phyloP scores from a whole-genome alignment of 2,888 invertebrate species.

The Ernsta delagoae region DNA sequence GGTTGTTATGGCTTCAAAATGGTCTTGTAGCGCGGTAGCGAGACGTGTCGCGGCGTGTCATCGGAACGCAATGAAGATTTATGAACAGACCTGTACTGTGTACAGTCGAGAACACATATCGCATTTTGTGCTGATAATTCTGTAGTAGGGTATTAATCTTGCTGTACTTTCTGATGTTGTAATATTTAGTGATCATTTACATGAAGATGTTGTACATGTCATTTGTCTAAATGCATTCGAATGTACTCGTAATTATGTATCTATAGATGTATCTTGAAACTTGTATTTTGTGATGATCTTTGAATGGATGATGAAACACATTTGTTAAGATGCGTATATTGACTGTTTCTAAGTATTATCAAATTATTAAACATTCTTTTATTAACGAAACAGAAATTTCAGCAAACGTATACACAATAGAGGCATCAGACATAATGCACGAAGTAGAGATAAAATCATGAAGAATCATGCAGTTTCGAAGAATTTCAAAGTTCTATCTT shows the following conservation, averaged over 20 bases:
- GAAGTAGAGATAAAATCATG: no score
- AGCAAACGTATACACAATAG: no score
- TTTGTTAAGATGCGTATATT: not conserved
- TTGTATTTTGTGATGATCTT: slow-evolving; percentile 1
- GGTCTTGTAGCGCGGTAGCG: slow-evolving; percentile 76
- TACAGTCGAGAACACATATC: slow-evolving; percentile 65
- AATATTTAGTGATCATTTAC: slow-evolving; percentile 35
- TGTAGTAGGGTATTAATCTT: slow-evolving; percentile 37
- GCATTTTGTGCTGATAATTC: slow-evolving; percentile 51
- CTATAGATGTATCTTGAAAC: not conserved
- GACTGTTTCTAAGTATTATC: no score
- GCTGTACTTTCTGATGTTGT: slow-evolving; percentile 33
- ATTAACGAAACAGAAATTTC: no score
- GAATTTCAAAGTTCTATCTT: no score
- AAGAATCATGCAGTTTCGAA: no score
- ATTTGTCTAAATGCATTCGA: slow-evolving; percentile 28
- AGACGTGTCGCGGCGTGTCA: slow-evolving; percentile 84
- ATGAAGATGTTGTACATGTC: slow-evolving; percentile 25
- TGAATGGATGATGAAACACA: slow-evolving; percentile 3
- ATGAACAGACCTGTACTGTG: slow-evolving; percentile 74
- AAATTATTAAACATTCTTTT: no score
- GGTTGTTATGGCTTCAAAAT: slow-evolving; percentile 53
- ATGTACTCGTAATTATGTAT: slow-evolving; percentile 2
- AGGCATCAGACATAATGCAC: no score
- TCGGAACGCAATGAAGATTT: slow-evolving; percentile 84